Conservation (phyloP, 2,113 vertebrate genomes). For the Dromiciops gliroides region DNA sequence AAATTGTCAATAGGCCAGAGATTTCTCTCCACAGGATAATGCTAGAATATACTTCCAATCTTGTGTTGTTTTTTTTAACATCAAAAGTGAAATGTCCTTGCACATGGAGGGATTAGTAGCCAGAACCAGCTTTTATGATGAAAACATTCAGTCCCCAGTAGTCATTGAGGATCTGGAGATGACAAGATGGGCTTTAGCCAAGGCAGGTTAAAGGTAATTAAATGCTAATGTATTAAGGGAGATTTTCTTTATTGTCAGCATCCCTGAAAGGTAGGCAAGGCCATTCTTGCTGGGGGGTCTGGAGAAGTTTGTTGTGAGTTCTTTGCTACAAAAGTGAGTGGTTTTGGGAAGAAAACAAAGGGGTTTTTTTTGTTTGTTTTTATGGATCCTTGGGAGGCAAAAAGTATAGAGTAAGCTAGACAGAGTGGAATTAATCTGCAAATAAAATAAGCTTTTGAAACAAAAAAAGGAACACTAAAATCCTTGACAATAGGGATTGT, state of each 20-base stretch:
- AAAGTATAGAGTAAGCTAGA: neutral
- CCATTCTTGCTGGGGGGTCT: neutral
- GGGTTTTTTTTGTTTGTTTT: neutral
- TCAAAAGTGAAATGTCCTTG: conserved; percentile 76
- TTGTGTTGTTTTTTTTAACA: conserved; percentile 76
- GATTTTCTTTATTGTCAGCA: neutral
- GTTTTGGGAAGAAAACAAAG: neutral
- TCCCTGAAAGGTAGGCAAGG: neutral
- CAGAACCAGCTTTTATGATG: neutral
- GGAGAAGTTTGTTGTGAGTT: neutral
- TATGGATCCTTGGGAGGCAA: neutral
- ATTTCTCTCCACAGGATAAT: conserved; percentile 70
- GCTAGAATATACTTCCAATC: conserved; percentile 63
- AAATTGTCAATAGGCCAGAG: conserved; percentile 76
- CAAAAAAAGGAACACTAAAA: neutral
- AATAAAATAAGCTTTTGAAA: neutral
- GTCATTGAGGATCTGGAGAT: conserved; percentile 15
- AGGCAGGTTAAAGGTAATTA: neutral
- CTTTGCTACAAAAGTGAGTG: neutral
- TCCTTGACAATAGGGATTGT: neutral
- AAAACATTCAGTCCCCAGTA: neutral
- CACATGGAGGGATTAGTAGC: conserved; percentile 73
- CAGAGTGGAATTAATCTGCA: neutral
- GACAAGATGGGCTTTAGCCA: neutral
- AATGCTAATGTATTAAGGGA: conserved; percentile 10